These are phyloP conservation scores for Nasua narica DNA, from an alignment of 2,797 vertebrate species.

Conservation along the genomic window DNA sequence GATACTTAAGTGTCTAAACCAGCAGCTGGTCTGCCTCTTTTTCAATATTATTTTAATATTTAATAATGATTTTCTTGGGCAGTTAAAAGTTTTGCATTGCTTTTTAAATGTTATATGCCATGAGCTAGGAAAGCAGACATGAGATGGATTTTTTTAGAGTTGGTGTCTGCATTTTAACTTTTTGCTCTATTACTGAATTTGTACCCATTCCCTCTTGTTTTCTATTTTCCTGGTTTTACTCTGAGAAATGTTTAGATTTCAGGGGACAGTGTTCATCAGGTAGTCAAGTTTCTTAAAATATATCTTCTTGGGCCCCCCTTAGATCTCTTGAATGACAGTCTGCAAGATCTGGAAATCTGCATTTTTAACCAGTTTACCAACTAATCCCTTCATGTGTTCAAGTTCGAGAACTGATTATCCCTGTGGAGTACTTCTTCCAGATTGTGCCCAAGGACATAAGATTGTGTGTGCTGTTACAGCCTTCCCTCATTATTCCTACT, in stretches of 20 bases:
- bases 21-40: neutral
- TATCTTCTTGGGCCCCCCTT: neutral
- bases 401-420: neutral
- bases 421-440: neutral
- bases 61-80: neutral
- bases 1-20: neutral
- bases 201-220: neutral
- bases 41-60: neutral
- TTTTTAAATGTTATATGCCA: neutral
- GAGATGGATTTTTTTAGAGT: neutral
- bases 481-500: neutral
- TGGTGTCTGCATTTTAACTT: neutral
- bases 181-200: conserved; percentile 27
- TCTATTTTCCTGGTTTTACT: neutral
- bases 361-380: neutral
- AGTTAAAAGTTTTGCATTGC: neutral
- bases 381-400: neutral
- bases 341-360: neutral
- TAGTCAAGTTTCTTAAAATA: neutral
- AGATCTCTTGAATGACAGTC: neutral
- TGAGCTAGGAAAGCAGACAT: neutral
- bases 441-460: neutral
- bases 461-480: neutral
- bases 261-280: neutral
- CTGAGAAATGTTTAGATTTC: neutral